Conservation (phyloP, 1,140 invertebrate species). For the Aphis craccivora region DNA sequence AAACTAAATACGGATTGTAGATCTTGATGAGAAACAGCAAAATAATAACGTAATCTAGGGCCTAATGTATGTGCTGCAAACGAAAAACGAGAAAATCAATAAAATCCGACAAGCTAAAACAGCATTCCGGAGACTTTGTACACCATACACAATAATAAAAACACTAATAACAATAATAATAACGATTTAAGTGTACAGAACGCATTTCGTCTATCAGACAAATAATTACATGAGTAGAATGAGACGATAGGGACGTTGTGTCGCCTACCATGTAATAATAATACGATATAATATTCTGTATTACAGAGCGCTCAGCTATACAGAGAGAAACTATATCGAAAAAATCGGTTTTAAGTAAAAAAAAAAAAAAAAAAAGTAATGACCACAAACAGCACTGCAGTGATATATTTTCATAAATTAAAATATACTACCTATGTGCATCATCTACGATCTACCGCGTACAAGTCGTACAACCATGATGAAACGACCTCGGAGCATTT, state of each 20-base stretch:
- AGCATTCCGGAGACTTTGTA: neutral
- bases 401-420: neutral
- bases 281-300: neutral
- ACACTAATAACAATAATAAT: neutral
- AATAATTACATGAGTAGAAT: neutral
- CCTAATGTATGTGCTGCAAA: neutral
- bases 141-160: neutral
- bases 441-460: too few relatives aligned
- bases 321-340: neutral
- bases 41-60: neutral
- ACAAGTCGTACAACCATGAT: neutral
- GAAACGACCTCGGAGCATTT: neutral
- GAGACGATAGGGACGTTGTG: neutral
- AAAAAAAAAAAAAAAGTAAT: neutral
- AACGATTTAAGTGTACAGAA: neutral
- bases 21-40: neutral
- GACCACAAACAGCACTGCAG: neutral
- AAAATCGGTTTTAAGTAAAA: neutral
- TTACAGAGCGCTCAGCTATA: neutral
- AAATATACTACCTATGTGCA: too few relatives aligned
- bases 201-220: neutral
- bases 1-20: neutral
- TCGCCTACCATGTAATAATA: neutral
- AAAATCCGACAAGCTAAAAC: neutral
- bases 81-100: neutral